Base-by-base conservation (phyloP, 2,797 vertebrate species). In the Falco biarmicus region DNA sequence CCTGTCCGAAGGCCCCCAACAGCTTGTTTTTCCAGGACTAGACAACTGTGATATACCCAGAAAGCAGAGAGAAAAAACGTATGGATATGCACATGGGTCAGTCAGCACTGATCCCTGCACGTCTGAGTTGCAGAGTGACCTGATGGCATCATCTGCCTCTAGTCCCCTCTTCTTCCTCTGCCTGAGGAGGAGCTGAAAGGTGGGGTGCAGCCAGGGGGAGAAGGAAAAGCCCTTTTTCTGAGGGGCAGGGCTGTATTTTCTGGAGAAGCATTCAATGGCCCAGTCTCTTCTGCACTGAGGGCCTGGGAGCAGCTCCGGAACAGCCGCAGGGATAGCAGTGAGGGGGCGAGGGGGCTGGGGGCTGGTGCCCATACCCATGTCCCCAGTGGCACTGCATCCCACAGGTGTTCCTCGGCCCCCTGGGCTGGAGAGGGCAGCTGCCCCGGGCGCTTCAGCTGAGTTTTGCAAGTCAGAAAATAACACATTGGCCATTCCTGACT, bases 401-500 rank as follows among this genome's bases (percentile, higher is more conserved):
- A 0, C 0, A 1, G 17, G 11, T 53, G 65, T 39, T 90, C 9
- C 63, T 84, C 11, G 68, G 12, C 51, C 34, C 8, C 10, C 17
- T 32, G 13, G 24, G 45, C 60, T 47, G 56, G 47, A 66, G 63
- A 59, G 12, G 11, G 26, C 0, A 0, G 84, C 61, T 87, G 43
- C 39, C 48, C 37, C 1, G 0, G 63, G 39, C 2, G 0, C n/a
- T 78, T 78, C 69, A 64, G 18, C 41, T 18, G 14, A 68, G 19
- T 75, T 91, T 18, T 0, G 1, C 41, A 47, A 84, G 69, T 29
- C 77, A 74, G 39, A 84, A 87, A 64, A 88, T 68, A 50, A 53
- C 56, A 81, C 14, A 29, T 29, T 43, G 84, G 32, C 68, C 91
- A 51, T 60, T 69, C 19, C 56, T 70, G 51, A 54, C 43, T 56